These are phyloP conservation scores for Yasuhikotakia modesta DNA, from an alignment of 2,797 vertebrate genomes.

Conservation along the genomic window DNA sequence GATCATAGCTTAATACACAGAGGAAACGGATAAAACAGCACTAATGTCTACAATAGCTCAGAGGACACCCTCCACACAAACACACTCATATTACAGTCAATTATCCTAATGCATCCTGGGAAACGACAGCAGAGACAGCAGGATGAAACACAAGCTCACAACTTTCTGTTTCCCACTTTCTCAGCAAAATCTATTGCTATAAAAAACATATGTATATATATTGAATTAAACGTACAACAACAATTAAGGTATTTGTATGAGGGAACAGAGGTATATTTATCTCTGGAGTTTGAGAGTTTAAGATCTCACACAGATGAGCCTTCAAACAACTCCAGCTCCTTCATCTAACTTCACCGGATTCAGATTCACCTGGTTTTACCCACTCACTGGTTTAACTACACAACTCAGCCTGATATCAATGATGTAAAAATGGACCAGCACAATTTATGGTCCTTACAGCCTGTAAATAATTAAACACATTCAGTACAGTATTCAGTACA, in stretches of 20 bases:
- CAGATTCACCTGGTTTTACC: too few relatives aligned
- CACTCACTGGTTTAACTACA: neutral
- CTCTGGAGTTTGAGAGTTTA: too few relatives aligned
- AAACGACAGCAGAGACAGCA: neutral
- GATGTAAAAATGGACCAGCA: neutral
- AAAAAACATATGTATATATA: too few relatives aligned
- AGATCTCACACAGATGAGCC: too few relatives aligned
- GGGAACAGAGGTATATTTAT: too few relatives aligned
- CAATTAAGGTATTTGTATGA: too few relatives aligned
- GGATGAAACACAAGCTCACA: neutral
- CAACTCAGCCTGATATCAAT: neutral
- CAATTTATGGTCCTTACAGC: neutral
- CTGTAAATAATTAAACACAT: neutral
- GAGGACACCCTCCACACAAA: slow-evolving; percentile 13
- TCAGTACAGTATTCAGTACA: too few relatives aligned
- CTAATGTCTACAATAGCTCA: neutral
- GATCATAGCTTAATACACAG: slow-evolving; percentile 7
- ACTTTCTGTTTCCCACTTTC: too few relatives aligned
- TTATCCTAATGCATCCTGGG: neutral
- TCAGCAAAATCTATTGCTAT: too few relatives aligned
- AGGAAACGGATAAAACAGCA: slow-evolving; percentile 32
- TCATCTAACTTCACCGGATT: too few relatives aligned
- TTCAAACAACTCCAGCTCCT: too few relatives aligned
- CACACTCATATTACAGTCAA: neutral
- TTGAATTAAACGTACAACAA: too few relatives aligned